phyloP scores from a whole-genome alignment of 2,797 vertebrate species.

The Sciurus carolinensis region DNA sequence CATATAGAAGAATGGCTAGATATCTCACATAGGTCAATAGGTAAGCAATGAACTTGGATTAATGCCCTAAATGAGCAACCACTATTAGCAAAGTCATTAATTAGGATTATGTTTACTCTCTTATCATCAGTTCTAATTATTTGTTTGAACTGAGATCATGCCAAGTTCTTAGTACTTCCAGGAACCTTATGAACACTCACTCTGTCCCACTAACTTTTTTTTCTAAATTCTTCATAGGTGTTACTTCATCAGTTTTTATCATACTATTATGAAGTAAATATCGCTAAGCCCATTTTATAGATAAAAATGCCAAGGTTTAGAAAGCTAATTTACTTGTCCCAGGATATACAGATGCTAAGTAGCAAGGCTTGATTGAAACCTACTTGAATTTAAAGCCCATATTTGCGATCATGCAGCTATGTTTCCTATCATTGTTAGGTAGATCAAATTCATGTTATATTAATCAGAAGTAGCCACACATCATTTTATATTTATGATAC shows the following conservation, averaged over 20 bases:
- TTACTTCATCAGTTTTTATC: neutral
- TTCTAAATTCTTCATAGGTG: neutral
- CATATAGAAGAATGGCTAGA: neutral
- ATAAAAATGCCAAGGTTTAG: neutral
- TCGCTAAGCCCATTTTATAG: neutral
- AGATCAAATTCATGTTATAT: neutral
- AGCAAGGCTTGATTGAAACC: neutral
- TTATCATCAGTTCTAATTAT: slow-evolving; percentile 66
- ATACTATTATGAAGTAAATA: neutral
- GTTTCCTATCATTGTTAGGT: neutral
- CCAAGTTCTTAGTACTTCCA: neutral
- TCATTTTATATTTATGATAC: neutral
- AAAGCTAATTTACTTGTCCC: neutral
- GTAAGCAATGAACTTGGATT: neutral
- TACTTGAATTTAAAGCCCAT: neutral
- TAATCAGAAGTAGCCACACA: neutral
- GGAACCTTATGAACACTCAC: neutral
- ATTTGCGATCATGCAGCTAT: neutral
- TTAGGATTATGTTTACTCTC: slow-evolving; percentile 46
- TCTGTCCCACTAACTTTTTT: neutral
- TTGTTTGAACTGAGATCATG: slow-evolving; percentile 57
- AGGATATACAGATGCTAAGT: neutral
- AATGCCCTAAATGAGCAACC: slow-evolving; percentile 16
- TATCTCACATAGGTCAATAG: slow-evolving; percentile 46
- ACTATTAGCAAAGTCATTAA: slow-evolving; percentile 37